Conservation (phyloP, 2,888 invertebrate genomes). For the Leptinotarsa juncta region DNA sequence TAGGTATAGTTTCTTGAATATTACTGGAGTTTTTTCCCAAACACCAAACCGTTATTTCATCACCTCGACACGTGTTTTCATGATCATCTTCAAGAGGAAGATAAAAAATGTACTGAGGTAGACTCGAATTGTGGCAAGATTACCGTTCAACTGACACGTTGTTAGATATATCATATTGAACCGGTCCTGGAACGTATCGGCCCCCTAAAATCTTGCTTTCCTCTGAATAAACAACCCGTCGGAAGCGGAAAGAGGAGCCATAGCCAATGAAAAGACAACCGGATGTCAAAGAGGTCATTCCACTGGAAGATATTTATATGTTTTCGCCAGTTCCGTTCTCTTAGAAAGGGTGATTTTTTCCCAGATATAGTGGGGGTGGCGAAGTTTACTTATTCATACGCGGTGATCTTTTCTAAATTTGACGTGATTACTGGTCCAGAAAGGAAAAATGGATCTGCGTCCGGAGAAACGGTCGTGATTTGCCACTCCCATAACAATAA, state of each 20-base stretch:
- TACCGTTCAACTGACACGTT: not conserved
- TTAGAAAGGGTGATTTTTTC: conserved; percentile 59
- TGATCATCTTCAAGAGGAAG: no score
- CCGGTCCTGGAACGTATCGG: conserved; percentile 35
- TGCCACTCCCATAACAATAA: conserved; percentile 26
- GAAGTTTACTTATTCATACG: conserved; percentile 60
- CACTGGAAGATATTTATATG: conserved; percentile 64
- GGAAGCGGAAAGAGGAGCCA: conserved; percentile 61
- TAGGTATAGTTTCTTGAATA: no score
- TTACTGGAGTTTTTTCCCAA: no score
- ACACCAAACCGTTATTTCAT: no score
- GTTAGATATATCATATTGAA: not conserved
- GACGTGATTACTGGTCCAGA: conserved; percentile 47
- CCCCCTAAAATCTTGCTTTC: conserved; percentile 44
- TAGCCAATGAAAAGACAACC: conserved; percentile 61
- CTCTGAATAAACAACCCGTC: conserved; percentile 59
- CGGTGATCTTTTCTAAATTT: conserved; percentile 45
- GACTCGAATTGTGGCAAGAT: no score
- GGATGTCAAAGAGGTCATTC: conserved; percentile 63
- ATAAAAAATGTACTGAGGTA: no score
- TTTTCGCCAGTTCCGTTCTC: conserved; percentile 57
- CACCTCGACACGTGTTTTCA: no score
- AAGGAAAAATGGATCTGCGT: conserved; percentile 41
- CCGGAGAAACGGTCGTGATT: conserved; percentile 13
- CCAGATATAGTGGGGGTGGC: conserved; percentile 52